A percentile compares a stretch with the other conserved stretches of the same genome.
Evolutionary conservation across 2,888 invertebrate genomes (phyloP).

Genomic region (Agriopis aurantiaria): DNA sequence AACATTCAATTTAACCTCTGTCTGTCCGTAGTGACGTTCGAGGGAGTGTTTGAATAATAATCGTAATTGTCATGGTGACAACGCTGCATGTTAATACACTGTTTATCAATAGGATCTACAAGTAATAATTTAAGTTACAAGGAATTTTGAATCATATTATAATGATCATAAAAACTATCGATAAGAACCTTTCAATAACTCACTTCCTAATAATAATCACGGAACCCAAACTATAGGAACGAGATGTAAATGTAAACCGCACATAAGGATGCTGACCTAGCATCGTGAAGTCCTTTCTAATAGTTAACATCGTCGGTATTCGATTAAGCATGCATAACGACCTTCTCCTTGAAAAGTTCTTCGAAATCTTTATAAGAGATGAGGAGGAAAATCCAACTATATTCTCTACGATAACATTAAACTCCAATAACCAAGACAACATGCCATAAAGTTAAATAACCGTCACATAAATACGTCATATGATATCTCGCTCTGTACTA

Average conservation of each 20-base stretch:
- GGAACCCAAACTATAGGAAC: conserved; percentile 29
- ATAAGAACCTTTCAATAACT: conserved; percentile 10
- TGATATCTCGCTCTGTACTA: conserved; percentile 46
- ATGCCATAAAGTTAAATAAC: conserved; percentile 39
- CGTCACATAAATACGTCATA: conserved; percentile 42
- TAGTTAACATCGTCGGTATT: conserved; percentile 28
- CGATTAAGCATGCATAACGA: conserved; percentile 36
- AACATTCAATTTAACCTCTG: conserved; percentile 29
- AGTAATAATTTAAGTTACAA: conserved; percentile 3
- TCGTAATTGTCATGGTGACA: conserved; percentile 36
- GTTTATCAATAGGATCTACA: background rate
- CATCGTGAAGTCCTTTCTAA: conserved; percentile 42
- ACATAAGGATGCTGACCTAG: conserved; percentile 40
- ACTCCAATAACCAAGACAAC: conserved; percentile 28
- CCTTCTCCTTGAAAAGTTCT: conserved; percentile 56
- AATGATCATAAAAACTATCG: conserved; percentile 8
- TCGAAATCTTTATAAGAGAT: conserved; percentile 47
- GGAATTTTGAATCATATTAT: conserved; percentile 12
- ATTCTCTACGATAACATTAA: conserved; percentile 30
- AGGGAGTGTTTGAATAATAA: conserved; percentile 37
- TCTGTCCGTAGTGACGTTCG: conserved; percentile 20
- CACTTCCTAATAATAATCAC: conserved; percentile 22
- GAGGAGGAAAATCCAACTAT: conserved; percentile 50
- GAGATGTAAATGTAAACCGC: conserved; percentile 34
- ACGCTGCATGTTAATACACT: conserved; percentile 11